phyloP scores from a whole-genome alignment of 2,113 vertebrate genomes.

The Rattus rattus region DNA sequence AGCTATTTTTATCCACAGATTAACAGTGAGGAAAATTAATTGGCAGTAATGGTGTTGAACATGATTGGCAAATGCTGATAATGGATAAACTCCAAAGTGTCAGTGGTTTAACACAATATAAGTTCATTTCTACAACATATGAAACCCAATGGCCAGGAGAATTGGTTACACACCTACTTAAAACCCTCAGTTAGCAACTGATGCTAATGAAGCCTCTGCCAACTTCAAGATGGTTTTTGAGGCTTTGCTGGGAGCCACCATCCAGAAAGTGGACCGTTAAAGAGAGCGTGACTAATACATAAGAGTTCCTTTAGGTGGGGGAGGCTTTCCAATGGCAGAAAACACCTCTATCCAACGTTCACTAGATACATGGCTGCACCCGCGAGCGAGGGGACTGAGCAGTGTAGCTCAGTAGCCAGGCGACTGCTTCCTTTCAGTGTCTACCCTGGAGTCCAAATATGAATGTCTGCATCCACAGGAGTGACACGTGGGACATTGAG shows the following conservation, averaged over 20 bases:
- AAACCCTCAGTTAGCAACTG: background rate
- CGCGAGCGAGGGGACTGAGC: background rate
- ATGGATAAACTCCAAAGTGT: background rate
- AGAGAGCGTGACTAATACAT: background rate
- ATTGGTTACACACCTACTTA: background rate
- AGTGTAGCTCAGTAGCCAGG: background rate
- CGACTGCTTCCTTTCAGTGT: background rate
- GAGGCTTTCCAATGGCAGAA: background rate
- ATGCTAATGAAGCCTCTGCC: background rate
- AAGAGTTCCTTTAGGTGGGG: background rate
- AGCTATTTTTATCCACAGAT: background rate
- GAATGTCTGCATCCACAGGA: background rate
- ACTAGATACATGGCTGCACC: background rate
- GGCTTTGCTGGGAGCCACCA: background rate
- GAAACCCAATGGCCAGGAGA: background rate
- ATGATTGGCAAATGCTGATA: background rate
- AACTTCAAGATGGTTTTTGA: background rate
- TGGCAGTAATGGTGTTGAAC: background rate
- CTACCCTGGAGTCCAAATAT: background rate
- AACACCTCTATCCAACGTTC: background rate
- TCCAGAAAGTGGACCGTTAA: background rate
- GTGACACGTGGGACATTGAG: background rate
- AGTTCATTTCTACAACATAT: background rate
- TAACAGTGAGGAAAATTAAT: background rate
- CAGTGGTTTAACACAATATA: background rate